Base-by-base conservation (phyloP, 2,113 vertebrate species). In the Chunga burmeisteri region DNA sequence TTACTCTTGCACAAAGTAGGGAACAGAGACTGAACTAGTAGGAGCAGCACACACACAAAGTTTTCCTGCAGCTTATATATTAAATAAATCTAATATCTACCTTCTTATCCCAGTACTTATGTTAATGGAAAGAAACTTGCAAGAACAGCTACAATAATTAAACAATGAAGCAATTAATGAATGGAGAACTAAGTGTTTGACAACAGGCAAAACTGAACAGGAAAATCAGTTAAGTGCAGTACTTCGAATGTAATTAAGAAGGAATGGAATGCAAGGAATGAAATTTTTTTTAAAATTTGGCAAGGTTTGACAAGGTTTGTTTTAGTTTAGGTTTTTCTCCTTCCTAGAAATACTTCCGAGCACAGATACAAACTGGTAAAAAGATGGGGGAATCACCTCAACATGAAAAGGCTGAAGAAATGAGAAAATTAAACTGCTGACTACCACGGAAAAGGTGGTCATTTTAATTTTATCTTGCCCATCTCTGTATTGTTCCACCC, bases 141-240 rank as follows among this genome's bases (percentile, higher is more conserved):
- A 92, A 72, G 61, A 89, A 79, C 30, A 89, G 66, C 58, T 89
- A 80, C 22, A 73, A 72, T 68, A 91, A 94, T 93, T 87, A 91
- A 95, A 79, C 83, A 87, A 92, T 47, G 30, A 93, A 94, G 52
- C 47, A 81, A 91, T 86, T 85, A 92, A 89, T 58, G 58, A 92
- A 88, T 38, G 32, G 10, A 70, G 22, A 94, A 96, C 87, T 84
- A 95, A 74, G 27, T 66, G 81, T 79, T 68, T 72, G 80, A 93
- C 80, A 95, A 86, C 17, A 81, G 19, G n/a, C 42, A 77, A 90
- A 90, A 81, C 63, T 63, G 53, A 93, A 66, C 32, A 70, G 63
- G 59, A 88, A 80, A 87, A 95, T 73, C 12, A 85, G 44, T 81
- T 78, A 88, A 81, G 52, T 75, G 56, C 13, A 68, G 61, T 81